phyloP scores from a whole-genome alignment of 2,888 invertebrate species.

The Empis stercorea region DNA sequence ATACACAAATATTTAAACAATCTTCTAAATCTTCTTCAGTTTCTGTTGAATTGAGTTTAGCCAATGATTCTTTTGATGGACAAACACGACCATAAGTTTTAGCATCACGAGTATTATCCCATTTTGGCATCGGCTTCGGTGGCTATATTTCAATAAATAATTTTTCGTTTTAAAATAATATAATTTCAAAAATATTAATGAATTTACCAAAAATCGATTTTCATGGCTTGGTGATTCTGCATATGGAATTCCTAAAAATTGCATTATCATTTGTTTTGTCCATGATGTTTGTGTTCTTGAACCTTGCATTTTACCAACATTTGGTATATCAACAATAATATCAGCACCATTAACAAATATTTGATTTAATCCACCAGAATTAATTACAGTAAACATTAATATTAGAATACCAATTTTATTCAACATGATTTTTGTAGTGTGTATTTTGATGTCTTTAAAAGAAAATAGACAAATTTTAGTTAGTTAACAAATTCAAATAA shows the following conservation, averaged over 20 bases:
- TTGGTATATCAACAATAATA: constrained; percentile 17
- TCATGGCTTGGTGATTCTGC: constrained; percentile 27
- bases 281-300: constrained; percentile 23
- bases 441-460: no score
- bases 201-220: constrained; percentile 24
- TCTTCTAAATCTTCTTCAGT: constrained; percentile 27
- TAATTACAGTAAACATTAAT: no score
- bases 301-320: constrained; percentile 25
- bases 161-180: no score
- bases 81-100: constrained; percentile 27
- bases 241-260: constrained; percentile 32
- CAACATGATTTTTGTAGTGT: no score
- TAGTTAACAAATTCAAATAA: no score
- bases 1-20: constrained; percentile 31
- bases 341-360: constrained; percentile 8
- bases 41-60: constrained; percentile 13
- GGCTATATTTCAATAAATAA: constrained; percentile 15
- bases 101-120: constrained; percentile 23
- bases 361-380: no score
- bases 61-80: constrained; percentile 23
- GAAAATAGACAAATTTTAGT: no score
- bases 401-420: no score
- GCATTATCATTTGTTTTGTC: constrained; percentile 25
- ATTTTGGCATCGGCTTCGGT: constrained; percentile 24
- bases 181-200: no score